phyloP scores from a whole-genome alignment of 2,113 vertebrate genomes.

The Pimephales promelas region DNA sequence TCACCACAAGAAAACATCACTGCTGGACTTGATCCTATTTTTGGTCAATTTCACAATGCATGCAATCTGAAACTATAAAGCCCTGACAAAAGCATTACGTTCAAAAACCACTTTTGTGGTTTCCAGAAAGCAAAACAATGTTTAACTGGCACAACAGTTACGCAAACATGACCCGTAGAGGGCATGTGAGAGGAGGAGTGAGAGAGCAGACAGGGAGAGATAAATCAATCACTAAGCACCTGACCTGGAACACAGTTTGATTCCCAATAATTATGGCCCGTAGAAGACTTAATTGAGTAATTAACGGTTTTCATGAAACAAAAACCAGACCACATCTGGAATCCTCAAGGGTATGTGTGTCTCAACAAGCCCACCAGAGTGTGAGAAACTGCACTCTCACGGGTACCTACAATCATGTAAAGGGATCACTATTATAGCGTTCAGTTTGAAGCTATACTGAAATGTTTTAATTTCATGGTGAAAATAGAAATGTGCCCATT shows the following conservation, averaged over 20 bases:
- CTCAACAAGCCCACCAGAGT: conserved; percentile 69
- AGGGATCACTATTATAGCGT: neutral
- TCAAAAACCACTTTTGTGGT: conserved; percentile 6
- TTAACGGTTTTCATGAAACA: conserved; percentile 71
- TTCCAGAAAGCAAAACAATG: neutral
- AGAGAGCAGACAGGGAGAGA: conserved; percentile 39
- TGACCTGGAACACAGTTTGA: conserved; percentile 58
- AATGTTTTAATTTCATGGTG: neutral
- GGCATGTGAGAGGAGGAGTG: conserved; percentile 34
- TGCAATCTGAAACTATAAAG: neutral
- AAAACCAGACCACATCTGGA: conserved; percentile 73
- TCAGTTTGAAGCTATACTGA: neutral
- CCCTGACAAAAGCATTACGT: neutral
- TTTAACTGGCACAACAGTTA: neutral
- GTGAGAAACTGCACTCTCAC: conserved; percentile 70
- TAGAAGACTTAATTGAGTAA: conserved; percentile 73
- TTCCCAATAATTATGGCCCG: conserved; percentile 71
- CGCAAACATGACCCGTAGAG: neutral
- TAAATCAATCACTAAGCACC: conserved; percentile 67
- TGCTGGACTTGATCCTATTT: conserved; percentile 48
- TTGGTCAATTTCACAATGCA: conserved; percentile 49
- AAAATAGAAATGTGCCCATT: neutral
- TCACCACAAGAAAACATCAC: conserved; percentile 62
- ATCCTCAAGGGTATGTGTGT: conserved; percentile 68
- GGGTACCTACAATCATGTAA: neutral